Conservation (phyloP, 2,888 invertebrate species). For the Lithophane ornitopus region DNA sequence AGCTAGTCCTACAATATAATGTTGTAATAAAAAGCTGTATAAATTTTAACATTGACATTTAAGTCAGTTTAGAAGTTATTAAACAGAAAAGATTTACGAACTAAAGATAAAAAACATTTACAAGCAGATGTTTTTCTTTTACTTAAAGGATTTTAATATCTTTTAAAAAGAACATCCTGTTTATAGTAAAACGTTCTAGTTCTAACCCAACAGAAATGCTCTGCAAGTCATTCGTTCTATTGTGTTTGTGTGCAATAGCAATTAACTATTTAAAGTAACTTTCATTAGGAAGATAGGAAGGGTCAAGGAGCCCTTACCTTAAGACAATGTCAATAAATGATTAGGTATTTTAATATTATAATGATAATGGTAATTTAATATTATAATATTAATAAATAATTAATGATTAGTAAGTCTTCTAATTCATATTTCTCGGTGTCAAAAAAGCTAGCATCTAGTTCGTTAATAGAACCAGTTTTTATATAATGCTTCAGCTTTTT, state of each 20-base stretch:
- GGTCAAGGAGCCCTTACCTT: too few relatives aligned
- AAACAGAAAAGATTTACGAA: not conserved
- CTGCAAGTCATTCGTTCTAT: slow-evolving; percentile 41
- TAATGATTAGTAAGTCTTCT: too few relatives aligned
- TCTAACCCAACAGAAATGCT: slow-evolving; percentile 28
- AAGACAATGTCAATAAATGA: too few relatives aligned
- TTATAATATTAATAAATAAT: too few relatives aligned
- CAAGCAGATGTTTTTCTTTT: not conserved
- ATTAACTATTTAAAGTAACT: not conserved
- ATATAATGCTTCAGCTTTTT: too few relatives aligned
- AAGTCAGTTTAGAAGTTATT: not conserved
- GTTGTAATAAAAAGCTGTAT: not conserved
- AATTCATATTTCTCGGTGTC: too few relatives aligned
- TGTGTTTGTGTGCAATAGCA: slow-evolving; percentile 47
- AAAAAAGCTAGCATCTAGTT: too few relatives aligned
- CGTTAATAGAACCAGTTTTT: too few relatives aligned
- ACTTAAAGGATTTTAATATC: not conserved
- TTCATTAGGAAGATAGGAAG: not conserved
- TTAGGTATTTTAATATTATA: too few relatives aligned
- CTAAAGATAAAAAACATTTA: not conserved
- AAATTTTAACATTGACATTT: slow-evolving; percentile 1
- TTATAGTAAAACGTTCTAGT: slow-evolving; percentile 12
- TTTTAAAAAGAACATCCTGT: slow-evolving; percentile 34
- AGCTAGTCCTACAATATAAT: not conserved
- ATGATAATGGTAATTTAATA: too few relatives aligned